A percentile compares a stretch with the other conserved stretches of the same genome.
Conservation (phyloP, 2,888 invertebrate species). For the Lucinisca nassula region DNA sequence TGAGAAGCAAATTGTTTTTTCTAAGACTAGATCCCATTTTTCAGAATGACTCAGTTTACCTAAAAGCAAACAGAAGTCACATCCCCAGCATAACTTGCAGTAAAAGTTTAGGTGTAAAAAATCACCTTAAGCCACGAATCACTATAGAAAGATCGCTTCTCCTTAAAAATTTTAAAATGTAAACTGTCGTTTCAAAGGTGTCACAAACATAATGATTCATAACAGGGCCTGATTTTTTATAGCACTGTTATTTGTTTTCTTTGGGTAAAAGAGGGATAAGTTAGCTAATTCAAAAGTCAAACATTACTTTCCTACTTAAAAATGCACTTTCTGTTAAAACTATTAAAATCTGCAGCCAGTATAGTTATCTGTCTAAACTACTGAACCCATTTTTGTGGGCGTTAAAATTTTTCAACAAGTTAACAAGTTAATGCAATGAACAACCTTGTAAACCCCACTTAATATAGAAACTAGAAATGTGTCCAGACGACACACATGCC, state of each 20-base stretch:
- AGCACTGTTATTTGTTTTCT: not conserved
- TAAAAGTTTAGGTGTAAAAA: too few species aligned
- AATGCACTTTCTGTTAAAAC: not conserved
- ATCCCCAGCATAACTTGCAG: too few species aligned
- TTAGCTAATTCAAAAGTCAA: not conserved
- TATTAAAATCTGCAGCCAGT: not conserved
- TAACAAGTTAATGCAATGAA: too few species aligned
- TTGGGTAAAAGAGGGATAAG: not conserved
- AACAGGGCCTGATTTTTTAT: conserved; percentile 8
- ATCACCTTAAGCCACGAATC: not conserved
- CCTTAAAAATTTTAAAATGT: not conserved
- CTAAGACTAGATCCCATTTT: too few species aligned
- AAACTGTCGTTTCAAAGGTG: not conserved
- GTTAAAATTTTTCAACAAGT: too few species aligned
- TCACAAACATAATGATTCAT: not conserved
- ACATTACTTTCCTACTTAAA: not conserved
- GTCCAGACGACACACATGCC: too few species aligned
- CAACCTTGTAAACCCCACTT: too few species aligned
- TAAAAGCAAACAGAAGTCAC: too few species aligned
- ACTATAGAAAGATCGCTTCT: not conserved
- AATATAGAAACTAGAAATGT: too few species aligned
- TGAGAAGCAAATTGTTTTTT: too few species aligned
- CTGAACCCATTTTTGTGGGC: not conserved
- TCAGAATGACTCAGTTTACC: too few species aligned
- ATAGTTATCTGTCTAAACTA: not conserved